Base-by-base conservation (phyloP, 2,113 vertebrate species). In the Mystacornis crossleyi region DNA sequence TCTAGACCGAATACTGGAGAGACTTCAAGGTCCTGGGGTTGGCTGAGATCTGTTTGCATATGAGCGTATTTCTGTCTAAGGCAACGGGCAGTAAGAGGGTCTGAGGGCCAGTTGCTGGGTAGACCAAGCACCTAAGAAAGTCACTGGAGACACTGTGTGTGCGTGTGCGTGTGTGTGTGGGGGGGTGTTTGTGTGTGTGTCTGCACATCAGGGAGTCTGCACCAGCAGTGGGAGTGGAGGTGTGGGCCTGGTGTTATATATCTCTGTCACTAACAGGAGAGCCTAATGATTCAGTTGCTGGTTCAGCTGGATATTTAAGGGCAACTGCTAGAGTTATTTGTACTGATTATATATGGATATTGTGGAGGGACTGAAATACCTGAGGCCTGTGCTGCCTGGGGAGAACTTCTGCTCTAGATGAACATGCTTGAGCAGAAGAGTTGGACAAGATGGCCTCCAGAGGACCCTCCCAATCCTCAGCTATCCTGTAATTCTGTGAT, bases 11-110 rank as follows among this genome's bases (percentile, higher is more conserved):
- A 71, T n/a, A 34, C 18, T 43, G 36, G 25, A 69, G 53, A 62
- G 2, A 40, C 21, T 4, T 16, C 20, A 38, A 1, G 4, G 2
- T 66, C 9, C n/a, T 34, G 12, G 21, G 2, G 9, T 36, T 70
- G 51, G 13, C 25, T 45, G 43, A 64, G 6, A 45, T 14, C 6
- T 66, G 8, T 67, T 79, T 64, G 25, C 9, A 24, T 25, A 5
- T 31, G 16, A 38, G 6, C 25, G 4, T 28, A 6, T 67, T 54
- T 45, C 28, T 55, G 18, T 47, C 20, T 26, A 40, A 72, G 29
- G 36, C 19, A 82, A 3, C 11, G 38, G 29, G 19, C 60, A 29
- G 14, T 15, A 61, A 54, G 29, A 83, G 21, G 33, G 60, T 72
- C 45, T n/a, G 77, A 80, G 15, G 9, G 8, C 18, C 6, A 29